These are phyloP conservation scores for Choreutis nemorana DNA, from an alignment of 2,888 invertebrate species.

Conservation along the genomic window DNA sequence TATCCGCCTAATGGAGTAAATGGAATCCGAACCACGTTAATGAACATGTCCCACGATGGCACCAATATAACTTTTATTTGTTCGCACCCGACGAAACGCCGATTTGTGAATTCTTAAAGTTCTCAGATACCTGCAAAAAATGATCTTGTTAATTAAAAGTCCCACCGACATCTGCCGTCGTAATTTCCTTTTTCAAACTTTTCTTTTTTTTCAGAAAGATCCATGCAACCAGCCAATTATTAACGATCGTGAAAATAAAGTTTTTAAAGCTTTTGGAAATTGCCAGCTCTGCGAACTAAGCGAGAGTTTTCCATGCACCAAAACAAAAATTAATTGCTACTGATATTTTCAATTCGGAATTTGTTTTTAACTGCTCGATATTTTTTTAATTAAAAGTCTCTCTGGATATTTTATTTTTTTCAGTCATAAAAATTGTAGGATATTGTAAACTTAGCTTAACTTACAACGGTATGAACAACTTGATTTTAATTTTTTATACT, in stretches of 20 bases:
- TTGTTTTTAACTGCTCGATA: too few species aligned
- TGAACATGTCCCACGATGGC: slow-evolving; percentile 56
- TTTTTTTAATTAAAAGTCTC: too few species aligned
- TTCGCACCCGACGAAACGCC: too few species aligned
- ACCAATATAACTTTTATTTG: slow-evolving; percentile 29
- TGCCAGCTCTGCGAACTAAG: slow-evolving; percentile 8
- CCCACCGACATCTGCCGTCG: slow-evolving; percentile 24
- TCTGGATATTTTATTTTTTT: too few species aligned
- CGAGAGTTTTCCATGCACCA: slow-evolving; percentile 7
- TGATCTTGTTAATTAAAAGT: slow-evolving; percentile 30
- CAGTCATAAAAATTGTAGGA: too few species aligned
- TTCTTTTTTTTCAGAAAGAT: too few species aligned
- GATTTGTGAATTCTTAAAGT: slow-evolving; percentile 7
- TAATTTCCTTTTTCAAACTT: slow-evolving; percentile 18
- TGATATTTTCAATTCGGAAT: too few species aligned
- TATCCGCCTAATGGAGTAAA: slow-evolving; percentile 60
- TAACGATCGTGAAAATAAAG: slow-evolving; percentile 9
- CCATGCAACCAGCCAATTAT: slow-evolving; percentile 10
- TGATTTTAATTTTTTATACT: too few species aligned
- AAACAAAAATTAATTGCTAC: slow-evolving; percentile 12
- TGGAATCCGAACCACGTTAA: slow-evolving; percentile 56
- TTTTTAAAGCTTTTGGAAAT: slow-evolving; percentile 9
- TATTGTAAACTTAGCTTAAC: too few species aligned
- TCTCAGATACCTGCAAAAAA: slow-evolving; percentile 20
- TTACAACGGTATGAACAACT: too few species aligned